Percentiles rank a stretch among this genome's conserved stretches.
Evolutionary conservation across 2,888 invertebrate genomes (phyloP).

Genomic region (Monoplex corrugatus): DNA sequence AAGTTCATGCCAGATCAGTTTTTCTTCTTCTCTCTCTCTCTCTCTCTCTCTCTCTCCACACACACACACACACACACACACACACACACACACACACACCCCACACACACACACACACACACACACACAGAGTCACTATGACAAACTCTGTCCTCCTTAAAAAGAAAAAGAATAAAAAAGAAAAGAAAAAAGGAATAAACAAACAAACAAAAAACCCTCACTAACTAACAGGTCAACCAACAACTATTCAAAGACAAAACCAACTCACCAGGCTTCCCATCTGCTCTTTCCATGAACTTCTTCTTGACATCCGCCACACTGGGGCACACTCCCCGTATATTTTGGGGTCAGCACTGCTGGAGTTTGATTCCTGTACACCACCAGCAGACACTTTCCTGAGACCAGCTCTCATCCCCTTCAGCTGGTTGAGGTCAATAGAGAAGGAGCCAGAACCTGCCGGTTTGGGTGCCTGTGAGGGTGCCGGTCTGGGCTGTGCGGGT

Average conservation of each 20-base stretch:
- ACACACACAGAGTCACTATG: not conserved
- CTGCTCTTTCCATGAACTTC: slow-evolving; percentile 3
- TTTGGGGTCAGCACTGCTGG: not conserved
- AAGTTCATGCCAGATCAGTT: too few relatives aligned
- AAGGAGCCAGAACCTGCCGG: not conserved
- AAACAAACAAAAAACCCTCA: too few relatives aligned
- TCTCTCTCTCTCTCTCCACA: not conserved
- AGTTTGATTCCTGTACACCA: not conserved
- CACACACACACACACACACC: not conserved
- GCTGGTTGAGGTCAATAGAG: slow-evolving; percentile 12
- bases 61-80: not conserved
- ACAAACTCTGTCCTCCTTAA: too few relatives aligned
- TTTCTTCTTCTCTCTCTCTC: too few relatives aligned
- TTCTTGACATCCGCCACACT: slow-evolving; percentile 17
- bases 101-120: not conserved
- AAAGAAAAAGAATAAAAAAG: too few relatives aligned
- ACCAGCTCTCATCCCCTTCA: not conserved
- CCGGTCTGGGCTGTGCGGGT: not conserved
- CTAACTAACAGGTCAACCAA: too few relatives aligned
- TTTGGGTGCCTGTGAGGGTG: not conserved
- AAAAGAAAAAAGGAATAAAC: too few relatives aligned
- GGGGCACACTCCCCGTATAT: not conserved
- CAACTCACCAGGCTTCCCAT: not conserved
- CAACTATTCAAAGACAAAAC: too few relatives aligned
- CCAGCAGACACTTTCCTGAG: slow-evolving; percentile 14